These are phyloP conservation scores for Agonopterix subpropinquella DNA, from an alignment of 2,888 invertebrate species.

Conservation along the genomic window DNA sequence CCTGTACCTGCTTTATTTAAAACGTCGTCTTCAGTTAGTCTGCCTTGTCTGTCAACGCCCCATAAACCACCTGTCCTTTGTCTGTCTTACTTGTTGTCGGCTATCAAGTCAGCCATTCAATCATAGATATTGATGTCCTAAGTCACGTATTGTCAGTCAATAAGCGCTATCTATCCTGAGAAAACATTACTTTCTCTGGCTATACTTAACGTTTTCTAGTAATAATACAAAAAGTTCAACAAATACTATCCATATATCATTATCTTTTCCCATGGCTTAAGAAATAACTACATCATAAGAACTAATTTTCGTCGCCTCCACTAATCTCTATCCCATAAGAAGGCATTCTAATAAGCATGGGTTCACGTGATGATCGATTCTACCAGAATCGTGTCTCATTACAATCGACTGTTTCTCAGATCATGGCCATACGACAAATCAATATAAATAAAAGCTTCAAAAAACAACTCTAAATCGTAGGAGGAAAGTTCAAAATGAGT, in stretches of 20 bases:
- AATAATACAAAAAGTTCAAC: background rate
- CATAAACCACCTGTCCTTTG: too few species aligned
- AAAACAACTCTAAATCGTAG: background rate
- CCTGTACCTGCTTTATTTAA: too few species aligned
- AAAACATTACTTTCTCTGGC: too few species aligned
- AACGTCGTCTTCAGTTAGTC: too few species aligned
- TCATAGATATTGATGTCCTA: too few species aligned
- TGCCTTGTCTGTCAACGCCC: too few species aligned
- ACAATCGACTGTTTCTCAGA: constrained; percentile 25
- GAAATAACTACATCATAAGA: constrained; percentile 9
- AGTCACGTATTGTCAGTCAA: too few species aligned
- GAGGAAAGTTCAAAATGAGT: constrained; percentile 9
- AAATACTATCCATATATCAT: constrained; percentile 5
- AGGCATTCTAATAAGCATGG: constrained; percentile 32
- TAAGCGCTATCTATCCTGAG: too few species aligned
- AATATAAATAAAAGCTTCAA: constrained; percentile 11
- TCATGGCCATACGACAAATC: constrained; percentile 23
- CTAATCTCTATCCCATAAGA: constrained; percentile 20
- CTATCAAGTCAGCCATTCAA: too few species aligned
- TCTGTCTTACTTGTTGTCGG: too few species aligned
- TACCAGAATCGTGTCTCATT: constrained; percentile 38
- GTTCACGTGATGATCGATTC: constrained; percentile 35
- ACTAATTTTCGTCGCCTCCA: constrained; percentile 14
- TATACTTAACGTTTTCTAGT: too few species aligned
- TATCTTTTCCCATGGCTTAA: constrained; percentile 9